Evolutionary conservation across 2,113 vertebrate species (phyloP), one percentile per base, ranked within the genome.

Genomic region (Oceanodroma tethys): DNA sequence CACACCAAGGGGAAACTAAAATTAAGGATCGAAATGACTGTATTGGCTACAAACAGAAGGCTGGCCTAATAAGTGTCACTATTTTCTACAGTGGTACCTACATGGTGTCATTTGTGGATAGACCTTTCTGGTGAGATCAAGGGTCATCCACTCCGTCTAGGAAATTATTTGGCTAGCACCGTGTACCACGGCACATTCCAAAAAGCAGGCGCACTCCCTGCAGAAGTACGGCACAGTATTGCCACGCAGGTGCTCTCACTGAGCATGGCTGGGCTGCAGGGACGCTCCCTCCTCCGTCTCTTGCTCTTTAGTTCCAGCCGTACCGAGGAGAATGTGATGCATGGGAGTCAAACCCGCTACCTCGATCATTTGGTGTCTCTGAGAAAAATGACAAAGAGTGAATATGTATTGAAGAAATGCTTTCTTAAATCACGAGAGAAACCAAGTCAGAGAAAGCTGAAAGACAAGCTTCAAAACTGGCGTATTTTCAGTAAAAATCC

Each of bases 181-280:
- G 0, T 6, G 9, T 43, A 58, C 15, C 3, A 0, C n/a, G 67
- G 22, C 36, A 65, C 30, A 16, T 19, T 43, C 76, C 58, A 40
- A 65, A 91, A 48, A 79, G 58, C 23, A 9, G 0, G 18, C 6
- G 3, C 2, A 1, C 11, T 53, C n/a, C 47, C 30, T 36, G 90
- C 52, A 59, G 75, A 59, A 13, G 32, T 20, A 48, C 0, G 1
- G 43, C 45, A 13, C 13, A 3, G 30, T 5, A 17, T 0, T 83
- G 70, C 48, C 23, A 5, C 38, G 36, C 2, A 1, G 15, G 10
- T 25, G 40, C 3, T 2, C 71, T 59, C 25, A 3, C 5, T 0
- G 1, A 67, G 72, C 27, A 38, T 0, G 0, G 68, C 32, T 8
- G 2, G 50, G 38, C 45, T n/a, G 32, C 13, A 68, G 59, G 50